Evolutionary conservation across 2,888 invertebrate species (phyloP).

Genomic region (Homarus gammarus): DNA sequence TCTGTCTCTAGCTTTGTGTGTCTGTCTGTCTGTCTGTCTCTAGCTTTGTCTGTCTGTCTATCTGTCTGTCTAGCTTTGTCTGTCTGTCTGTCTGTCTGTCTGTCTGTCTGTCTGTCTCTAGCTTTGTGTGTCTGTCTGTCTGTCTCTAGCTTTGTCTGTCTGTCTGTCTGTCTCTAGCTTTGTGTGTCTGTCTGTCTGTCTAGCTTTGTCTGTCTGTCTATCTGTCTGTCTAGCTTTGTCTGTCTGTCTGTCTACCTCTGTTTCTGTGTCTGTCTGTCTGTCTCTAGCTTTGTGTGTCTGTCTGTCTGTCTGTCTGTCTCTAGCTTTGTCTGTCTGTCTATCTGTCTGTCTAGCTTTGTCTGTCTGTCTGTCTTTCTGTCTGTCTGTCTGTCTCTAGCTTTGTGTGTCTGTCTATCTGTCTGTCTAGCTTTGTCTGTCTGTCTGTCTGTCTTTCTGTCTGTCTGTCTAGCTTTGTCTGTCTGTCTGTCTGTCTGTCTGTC

Average conservation of each 20-base stretch:
- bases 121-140: not conserved
- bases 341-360: not conserved
- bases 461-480: not conserved
- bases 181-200: no score
- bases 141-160: not conserved
- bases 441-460: not conserved
- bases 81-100: not conserved
- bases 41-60: not conserved
- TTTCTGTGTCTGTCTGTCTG: not conserved
- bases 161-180: slow-evolving; percentile 8
- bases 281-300: not conserved
- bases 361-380: not conserved
- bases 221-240: not conserved
- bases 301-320: not conserved
- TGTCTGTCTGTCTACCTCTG: not conserved
- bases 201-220: not conserved
- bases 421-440: no score
- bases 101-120: not conserved
- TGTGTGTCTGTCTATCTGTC: not conserved
- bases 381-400: not conserved
- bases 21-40: not conserved
- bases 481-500: not conserved
- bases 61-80: not conserved
- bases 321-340: not conserved
- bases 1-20: not conserved